Percentiles rank a stretch among this genome's conserved stretches.
These are phyloP conservation scores for Ammodytes dubius DNA, from an alignment of 2,113 vertebrate genomes.

Conservation along the genomic window DNA sequence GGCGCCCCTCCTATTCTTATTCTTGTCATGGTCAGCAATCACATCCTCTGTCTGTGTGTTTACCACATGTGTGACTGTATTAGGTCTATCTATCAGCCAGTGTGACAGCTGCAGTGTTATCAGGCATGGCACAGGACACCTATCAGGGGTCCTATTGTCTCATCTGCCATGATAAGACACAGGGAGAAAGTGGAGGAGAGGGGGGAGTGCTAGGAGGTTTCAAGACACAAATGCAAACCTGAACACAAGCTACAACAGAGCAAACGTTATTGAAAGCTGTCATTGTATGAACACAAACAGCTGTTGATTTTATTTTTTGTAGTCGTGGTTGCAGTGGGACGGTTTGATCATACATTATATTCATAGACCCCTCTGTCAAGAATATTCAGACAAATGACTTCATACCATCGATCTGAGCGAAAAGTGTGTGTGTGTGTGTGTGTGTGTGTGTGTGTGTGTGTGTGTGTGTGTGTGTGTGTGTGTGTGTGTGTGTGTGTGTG, in stretches of 20 bases:
- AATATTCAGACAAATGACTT: not conserved
- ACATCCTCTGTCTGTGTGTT: conserved; percentile 74
- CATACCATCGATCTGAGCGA: not conserved
- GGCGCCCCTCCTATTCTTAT: too few relatives aligned
- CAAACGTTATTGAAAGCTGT: not conserved
- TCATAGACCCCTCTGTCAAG: not conserved
- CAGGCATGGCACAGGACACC: conserved; percentile 69
- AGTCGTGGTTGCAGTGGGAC: not conserved
- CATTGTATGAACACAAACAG: not conserved
- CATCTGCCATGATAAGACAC: conserved; percentile 54
- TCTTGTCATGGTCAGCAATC: not conserved
- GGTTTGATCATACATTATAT: not conserved
- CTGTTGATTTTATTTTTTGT: not conserved
- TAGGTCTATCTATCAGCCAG: conserved; percentile 47
- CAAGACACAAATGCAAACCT: not conserved
- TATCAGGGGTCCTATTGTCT: conserved; percentile 70
- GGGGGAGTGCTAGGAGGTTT: not conserved
- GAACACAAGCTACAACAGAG: not conserved
- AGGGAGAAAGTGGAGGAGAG: conserved; percentile 24
- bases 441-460: not conserved
- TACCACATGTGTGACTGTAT: conserved; percentile 28
- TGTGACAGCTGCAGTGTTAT: conserved; percentile 58
- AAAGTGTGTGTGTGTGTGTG: not conserved
- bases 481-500: conserved; percentile 33
- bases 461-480: conserved; percentile 24